Evolutionary conservation across 2,113 vertebrate genomes (phyloP), one percentile per base, ranked within the genome.

Genomic region (Amazona vittata): DNA sequence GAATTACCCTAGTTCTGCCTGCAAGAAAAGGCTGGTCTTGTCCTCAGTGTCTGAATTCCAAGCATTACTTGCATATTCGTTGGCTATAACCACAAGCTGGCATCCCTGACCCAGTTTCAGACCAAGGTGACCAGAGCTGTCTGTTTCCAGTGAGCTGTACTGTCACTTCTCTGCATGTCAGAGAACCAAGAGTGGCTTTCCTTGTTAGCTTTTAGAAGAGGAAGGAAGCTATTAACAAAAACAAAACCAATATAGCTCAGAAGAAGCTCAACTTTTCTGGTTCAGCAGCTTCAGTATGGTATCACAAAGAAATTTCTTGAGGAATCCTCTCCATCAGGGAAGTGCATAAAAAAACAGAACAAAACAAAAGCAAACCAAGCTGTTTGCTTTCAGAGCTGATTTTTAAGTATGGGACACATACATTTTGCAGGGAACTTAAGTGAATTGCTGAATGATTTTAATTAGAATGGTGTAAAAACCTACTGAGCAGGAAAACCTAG

Each of bases 31-130:
- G 10, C 28, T 77, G 21, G 2, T 81, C 76, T 59, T n/a, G 14
- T 52, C 69, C 39, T 89, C 47, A 57, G 43, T 19, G 0, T 91
- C 65, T 79, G 69, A 94, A 73, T 94, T 57, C 35, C 59, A 24
- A 29, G 1, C 63, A 71, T 69, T 88, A n/a, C 24, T 43, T 65
- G 80, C 15, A 6, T 93, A 33, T 73, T 91, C 31, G n/a, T 90
- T 33, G 26, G 3, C 3, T 78, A 39, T 57, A 85, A 21, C 18
- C 26, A 19, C 15, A 69, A 52, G 64, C 69, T 86, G 76, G 33
- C 47, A 81, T 91, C 85, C 46, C 88, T 96, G 96, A 93, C 94
- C 90, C 86, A 93, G 53, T 95, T 96, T 96, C 65, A 92, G 70
- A 83, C 90, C 77, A 93, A 90, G 80, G n/a, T 95, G 90, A 94